phyloP scores from a whole-genome alignment of 1,140 invertebrate species.

The Plutomurus gul region DNA sequence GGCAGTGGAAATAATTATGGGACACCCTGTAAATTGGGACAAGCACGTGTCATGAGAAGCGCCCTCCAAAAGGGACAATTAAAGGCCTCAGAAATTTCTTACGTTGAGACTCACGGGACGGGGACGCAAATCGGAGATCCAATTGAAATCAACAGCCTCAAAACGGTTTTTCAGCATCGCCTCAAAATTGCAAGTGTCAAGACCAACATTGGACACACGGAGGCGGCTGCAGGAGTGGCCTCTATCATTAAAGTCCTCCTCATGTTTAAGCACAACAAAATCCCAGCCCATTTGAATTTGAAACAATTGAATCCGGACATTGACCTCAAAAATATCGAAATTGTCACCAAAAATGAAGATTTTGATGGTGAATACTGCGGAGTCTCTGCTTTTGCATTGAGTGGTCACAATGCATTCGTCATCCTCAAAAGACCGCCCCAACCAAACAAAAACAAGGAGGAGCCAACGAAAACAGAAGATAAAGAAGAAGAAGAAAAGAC shows the following conservation, averaged over 20 bases:
- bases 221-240: conserved; percentile 58
- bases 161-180: conserved; percentile 61
- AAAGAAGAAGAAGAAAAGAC: background rate
- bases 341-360: background rate
- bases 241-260: conserved; percentile 3
- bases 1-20: background rate
- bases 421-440: conserved; percentile 4
- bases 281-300: conserved; percentile 1
- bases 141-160: conserved; percentile 56
- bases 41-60: conserved; percentile 61
- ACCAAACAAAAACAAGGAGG: background rate
- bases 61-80: conserved; percentile 62
- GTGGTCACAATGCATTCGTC: conserved; percentile 28
- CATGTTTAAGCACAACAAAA: background rate
- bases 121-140: conserved; percentile 61
- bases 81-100: conserved; percentile 60
- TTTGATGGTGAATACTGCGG: background rate
- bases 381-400: conserved; percentile 30
- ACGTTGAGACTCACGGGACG: conserved; percentile 66
- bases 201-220: conserved; percentile 67
- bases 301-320: background rate
- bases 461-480: background rate
- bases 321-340: background rate
- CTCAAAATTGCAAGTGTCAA: conserved; percentile 65
- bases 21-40: conserved; percentile 44